A percentile compares a stretch with the other conserved stretches of the same genome.
Evolutionary conservation across 1,140 invertebrate species (phyloP).

Genomic region (Subanguina moxae): DNA sequence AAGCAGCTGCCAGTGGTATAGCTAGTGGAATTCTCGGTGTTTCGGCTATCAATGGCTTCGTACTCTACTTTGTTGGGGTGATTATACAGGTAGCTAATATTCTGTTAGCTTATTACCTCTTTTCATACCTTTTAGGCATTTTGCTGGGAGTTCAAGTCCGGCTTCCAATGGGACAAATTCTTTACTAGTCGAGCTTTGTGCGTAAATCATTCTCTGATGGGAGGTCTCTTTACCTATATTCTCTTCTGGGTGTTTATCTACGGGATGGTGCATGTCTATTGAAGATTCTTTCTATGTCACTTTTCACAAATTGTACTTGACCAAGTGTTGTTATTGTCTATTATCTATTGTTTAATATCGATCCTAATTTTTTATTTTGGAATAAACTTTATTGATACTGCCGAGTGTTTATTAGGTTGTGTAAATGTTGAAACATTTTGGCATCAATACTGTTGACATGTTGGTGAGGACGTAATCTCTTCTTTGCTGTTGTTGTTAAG

Average conservation of each 20-base stretch:
- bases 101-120: constrained; percentile 7
- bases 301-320: no score
- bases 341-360: no score
- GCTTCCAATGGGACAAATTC: constrained; percentile 37
- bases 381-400: neutral
- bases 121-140: constrained; percentile 32
- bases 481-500: no score
- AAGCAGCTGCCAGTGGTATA: constrained; percentile 38
- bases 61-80: constrained; percentile 42
- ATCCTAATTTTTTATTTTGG: neutral
- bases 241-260: constrained; percentile 62
- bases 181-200: constrained; percentile 32
- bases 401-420: no score
- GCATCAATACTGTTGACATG: no score
- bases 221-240: constrained; percentile 61
- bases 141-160: constrained; percentile 42
- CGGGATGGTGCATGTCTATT: constrained; percentile 62
- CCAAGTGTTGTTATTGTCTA: no score
- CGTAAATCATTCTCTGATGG: constrained; percentile 55
- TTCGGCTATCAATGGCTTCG: constrained; percentile 41
- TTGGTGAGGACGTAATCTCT: no score
- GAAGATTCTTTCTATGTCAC: neutral
- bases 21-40: constrained; percentile 40
- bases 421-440: no score
- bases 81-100: constrained; percentile 42